phyloP scores from a whole-genome alignment of 2,888 invertebrate genomes.

The Drosophila kanekoi region DNA sequence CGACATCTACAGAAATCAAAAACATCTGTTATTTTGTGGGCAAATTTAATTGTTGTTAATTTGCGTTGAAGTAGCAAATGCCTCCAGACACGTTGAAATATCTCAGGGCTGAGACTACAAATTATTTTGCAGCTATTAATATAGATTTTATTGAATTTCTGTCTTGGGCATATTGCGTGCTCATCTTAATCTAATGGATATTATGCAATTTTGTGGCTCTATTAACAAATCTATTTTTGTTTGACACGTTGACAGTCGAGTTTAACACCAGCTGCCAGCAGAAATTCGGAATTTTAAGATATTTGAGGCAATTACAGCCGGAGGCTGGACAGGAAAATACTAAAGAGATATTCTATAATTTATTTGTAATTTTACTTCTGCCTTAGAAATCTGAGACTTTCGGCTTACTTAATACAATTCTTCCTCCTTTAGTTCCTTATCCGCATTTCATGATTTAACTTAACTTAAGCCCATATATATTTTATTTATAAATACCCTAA shows the following conservation, averaged over 20 bases:
- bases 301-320: too few species aligned
- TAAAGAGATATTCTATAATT: too few species aligned
- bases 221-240: conserved; percentile 8
- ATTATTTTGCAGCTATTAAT: conserved; percentile 10
- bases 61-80: conserved; percentile 4
- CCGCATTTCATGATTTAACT: too few species aligned
- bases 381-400: too few species aligned
- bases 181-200: background rate
- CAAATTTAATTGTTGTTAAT: conserved; percentile 37
- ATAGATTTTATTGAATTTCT: conserved; percentile 2
- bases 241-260: conserved; percentile 13
- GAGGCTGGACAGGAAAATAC: background rate
- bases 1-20: conserved; percentile 9
- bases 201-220: background rate
- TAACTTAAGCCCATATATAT: too few species aligned
- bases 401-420: too few species aligned
- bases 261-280: conserved; percentile 15
- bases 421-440: too few species aligned
- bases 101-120: background rate
- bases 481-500: too few species aligned
- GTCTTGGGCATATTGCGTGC: background rate
- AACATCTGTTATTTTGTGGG: background rate
- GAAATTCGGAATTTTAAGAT: background rate
- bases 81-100: background rate
- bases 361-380: too few species aligned